These are phyloP conservation scores for Caretta caretta DNA, from an alignment of 2,113 vertebrate species.

Conservation along the genomic window DNA sequence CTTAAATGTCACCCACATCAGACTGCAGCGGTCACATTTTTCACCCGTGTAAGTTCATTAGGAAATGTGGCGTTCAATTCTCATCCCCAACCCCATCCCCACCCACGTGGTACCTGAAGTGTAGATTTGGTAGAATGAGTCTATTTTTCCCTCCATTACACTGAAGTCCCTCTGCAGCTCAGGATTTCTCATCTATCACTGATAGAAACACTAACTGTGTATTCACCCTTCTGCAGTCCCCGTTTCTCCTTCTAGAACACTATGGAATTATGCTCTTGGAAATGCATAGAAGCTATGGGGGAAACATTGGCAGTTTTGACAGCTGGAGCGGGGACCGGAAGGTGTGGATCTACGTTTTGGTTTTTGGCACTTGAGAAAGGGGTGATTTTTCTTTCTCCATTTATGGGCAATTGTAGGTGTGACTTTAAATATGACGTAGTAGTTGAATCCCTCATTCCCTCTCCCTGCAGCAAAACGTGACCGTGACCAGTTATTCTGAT, in stretches of 20 bases:
- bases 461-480: background rate
- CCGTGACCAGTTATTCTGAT: background rate
- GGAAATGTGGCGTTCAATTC: background rate
- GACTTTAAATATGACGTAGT: background rate
- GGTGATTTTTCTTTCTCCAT: background rate
- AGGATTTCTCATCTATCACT: background rate
- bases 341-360: too few relatives aligned
- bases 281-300: background rate
- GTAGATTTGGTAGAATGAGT: background rate
- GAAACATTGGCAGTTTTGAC: background rate
- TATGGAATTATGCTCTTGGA: background rate
- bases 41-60: background rate
- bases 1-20: background rate
- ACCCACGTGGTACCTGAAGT: background rate
- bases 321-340: background rate
- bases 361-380: slow-evolving; percentile 8
- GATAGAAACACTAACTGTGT: background rate
- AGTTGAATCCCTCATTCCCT: background rate
- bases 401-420: background rate
- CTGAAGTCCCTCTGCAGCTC: slow-evolving; percentile 1
- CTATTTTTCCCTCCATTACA: background rate
- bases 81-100: background rate
- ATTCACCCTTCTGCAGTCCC: background rate
- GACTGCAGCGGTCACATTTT: background rate
- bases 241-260: background rate